Evolutionary conservation across 2,797 vertebrate genomes (phyloP).

Genomic region (Acipenser ruthenus): DNA sequence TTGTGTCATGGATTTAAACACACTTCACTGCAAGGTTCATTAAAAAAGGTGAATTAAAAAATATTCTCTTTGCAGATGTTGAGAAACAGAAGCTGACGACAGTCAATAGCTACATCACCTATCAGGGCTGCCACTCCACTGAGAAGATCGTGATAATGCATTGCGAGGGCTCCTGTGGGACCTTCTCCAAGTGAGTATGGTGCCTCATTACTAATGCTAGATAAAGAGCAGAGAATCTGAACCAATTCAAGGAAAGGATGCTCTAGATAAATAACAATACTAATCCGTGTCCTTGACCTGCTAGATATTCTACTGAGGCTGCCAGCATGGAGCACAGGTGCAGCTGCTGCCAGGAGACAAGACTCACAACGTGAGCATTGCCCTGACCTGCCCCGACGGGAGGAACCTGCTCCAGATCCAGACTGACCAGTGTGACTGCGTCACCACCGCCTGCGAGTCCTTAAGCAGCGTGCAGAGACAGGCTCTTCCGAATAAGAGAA

Average conservation of each 20-base stretch:
- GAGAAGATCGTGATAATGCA: constrained; percentile 54
- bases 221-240: not conserved
- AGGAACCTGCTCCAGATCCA: constrained; percentile 39
- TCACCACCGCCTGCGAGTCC: constrained; percentile 32
- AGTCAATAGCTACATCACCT: constrained; percentile 27
- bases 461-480: too few relatives aligned
- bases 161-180: constrained; percentile 82
- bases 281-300: constrained; percentile 2
- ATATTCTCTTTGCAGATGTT: constrained; percentile 41
- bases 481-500: too few relatives aligned
- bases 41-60: too few relatives aligned
- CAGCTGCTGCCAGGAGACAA: constrained; percentile 72
- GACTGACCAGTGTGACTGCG: constrained; percentile 55
- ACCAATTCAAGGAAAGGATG: not conserved
- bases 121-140: constrained; percentile 52
- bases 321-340: constrained; percentile 64
- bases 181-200: constrained; percentile 70
- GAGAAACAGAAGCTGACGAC: constrained; percentile 40
- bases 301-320: constrained; percentile 58
- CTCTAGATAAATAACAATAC: not conserved
- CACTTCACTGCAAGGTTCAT: too few relatives aligned
- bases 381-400: constrained; percentile 62
- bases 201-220: constrained; percentile 2
- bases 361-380: constrained; percentile 42
- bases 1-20: too few relatives aligned